phyloP scores from a whole-genome alignment of 2,113 vertebrate genomes.

The Crotophaga sulcirostris region DNA sequence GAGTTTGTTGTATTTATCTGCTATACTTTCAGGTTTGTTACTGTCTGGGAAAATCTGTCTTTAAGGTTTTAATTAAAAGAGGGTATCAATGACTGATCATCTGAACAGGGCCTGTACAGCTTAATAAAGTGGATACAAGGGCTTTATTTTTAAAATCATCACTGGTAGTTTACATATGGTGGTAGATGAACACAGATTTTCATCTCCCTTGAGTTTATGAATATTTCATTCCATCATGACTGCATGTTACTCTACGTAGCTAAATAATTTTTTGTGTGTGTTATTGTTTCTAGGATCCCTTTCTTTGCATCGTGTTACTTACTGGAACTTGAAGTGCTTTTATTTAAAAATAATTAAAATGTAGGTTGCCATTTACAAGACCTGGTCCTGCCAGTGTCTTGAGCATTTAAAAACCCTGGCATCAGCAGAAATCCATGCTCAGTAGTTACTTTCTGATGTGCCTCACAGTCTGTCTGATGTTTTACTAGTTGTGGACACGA shows the following conservation, averaged over 20 bases:
- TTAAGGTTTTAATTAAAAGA: constrained; percentile 52
- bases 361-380: constrained; percentile 18
- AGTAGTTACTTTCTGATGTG: constrained; percentile 58
- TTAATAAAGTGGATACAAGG: neutral
- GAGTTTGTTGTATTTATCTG: neutral
- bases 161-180: neutral
- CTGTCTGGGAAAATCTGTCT: constrained; percentile 35
- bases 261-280: neutral
- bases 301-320: neutral
- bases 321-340: constrained; percentile 49
- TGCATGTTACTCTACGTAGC: constrained; percentile 32
- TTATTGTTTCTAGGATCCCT: constrained; percentile 38
- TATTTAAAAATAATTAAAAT: constrained; percentile 58
- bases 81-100: neutral
- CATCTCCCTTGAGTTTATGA: constrained; percentile 47
- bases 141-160: neutral
- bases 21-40: neutral
- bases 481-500: neutral
- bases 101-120: neutral
- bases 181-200: constrained; percentile 35
- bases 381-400: constrained; percentile 6
- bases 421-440: constrained; percentile 74
- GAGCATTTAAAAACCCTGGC: constrained; percentile 66
- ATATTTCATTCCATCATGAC: constrained; percentile 67
- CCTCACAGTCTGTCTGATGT: constrained; percentile 20